phyloP scores from a whole-genome alignment of 1,140 invertebrate species.

The Thrips palmi region DNA sequence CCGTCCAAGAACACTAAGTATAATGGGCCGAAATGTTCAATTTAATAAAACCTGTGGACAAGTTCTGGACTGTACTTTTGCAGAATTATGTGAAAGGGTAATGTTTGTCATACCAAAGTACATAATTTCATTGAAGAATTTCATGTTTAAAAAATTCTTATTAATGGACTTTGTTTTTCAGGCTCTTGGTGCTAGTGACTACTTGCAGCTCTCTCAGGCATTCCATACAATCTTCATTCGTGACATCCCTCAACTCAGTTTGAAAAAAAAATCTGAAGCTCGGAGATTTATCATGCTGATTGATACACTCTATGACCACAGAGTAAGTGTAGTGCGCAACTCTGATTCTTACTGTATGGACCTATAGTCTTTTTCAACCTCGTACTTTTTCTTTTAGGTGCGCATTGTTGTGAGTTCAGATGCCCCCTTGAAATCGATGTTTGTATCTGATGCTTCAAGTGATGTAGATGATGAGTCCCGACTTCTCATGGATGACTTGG shows the following conservation, averaged over 20 bases:
- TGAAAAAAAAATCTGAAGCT: slow-evolving; percentile 60
- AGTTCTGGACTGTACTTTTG: slow-evolving; percentile 76
- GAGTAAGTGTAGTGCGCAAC: slow-evolving; percentile 30
- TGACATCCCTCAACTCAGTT: slow-evolving; percentile 68
- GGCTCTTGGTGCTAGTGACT: slow-evolving; percentile 86
- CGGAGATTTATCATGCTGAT: slow-evolving; percentile 92
- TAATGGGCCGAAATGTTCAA: slow-evolving; percentile 71
- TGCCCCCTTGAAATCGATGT: not conserved
- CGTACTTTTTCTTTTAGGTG: not conserved
- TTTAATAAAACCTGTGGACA: slow-evolving; percentile 84
- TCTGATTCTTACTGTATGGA: slow-evolving; percentile 3
- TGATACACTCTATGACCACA: slow-evolving; percentile 93
- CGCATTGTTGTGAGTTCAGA: not conserved
- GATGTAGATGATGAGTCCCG: slow-evolving; percentile 52
- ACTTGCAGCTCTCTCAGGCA: slow-evolving; percentile 72
- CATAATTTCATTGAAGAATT: not conserved
- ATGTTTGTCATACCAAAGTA: slow-evolving; percentile 12
- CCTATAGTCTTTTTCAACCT: not conserved
- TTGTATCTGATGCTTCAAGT: not conserved
- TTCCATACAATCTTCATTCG: slow-evolving; percentile 91
- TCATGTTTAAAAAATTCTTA: slow-evolving; percentile 8
- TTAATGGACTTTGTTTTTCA: slow-evolving; percentile 25
- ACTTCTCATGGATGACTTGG: slow-evolving; percentile 85
- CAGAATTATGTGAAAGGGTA: slow-evolving; percentile 79
- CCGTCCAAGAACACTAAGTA: slow-evolving; percentile 59